Base-by-base conservation (phyloP, 1,140 invertebrate genomes). In the Zaprionus nigranus region DNA sequence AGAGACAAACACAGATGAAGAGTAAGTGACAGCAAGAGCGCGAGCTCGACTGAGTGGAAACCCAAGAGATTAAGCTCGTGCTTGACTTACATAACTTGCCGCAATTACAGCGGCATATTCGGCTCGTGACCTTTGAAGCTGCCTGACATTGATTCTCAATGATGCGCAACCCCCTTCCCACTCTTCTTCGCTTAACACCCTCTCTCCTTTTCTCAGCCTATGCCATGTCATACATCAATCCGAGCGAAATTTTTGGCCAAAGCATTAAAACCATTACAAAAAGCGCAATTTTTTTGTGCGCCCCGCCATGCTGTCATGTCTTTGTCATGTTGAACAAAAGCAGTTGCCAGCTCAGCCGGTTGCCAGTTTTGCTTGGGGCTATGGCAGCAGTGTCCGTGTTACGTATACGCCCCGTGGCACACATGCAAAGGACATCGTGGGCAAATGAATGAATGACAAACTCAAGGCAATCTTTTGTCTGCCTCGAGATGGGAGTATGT, bases 321-420 rank as follows among this genome's bases (percentile, higher is more conserved):
- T 88, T 88, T 87, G 84, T 87, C 84, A 87, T 88, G 84, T 87
- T 84, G 84, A 88, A 87, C 84, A 87, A 87, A 87, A 88, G 84
- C 81, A 64, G 58, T 68, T 67, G 71, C 71, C 64, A 67, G 68
- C 12, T 43, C 40, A 22, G 17, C 11, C 17, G 20, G 46, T 60
- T 43, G 22, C 58, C 75, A 40, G 13, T n/a, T n/a, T 40, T 40
- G 15, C 38, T 40, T n/a, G 38, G 51, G 24, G 77, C 69, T 67
- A 68, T 76, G 63, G 72, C 58, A 60, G 64, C 82, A 75, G 63
- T 61, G 46, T 64, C 13, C 64, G 75, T 62, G 74, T 82, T 88
- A 71, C 85, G 81, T 88, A 87, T 88, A 88, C 84, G 81, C 84
- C 80, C 68, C 49, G 61, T 78, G 74, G 64, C 51, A 64, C 79